Base-by-base conservation (phyloP, 1,140 invertebrate species). In the Penaeus vannamei region DNA sequence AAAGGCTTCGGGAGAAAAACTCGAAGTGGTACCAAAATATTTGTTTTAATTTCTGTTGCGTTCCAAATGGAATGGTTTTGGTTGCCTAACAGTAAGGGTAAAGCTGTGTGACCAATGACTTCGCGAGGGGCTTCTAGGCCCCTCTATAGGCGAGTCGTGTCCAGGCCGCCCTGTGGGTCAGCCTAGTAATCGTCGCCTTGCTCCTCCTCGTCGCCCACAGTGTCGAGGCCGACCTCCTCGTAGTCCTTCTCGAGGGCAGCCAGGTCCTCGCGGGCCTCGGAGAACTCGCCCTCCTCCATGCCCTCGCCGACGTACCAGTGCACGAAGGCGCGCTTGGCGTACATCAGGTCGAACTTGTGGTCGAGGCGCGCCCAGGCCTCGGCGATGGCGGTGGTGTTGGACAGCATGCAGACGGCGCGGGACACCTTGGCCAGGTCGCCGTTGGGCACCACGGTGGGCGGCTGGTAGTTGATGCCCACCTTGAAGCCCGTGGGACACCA, bases 171-270 rank as follows among this genome's bases (percentile, higher is more conserved):
- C 19, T 42, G 22, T 3, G 10, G 59, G 32, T 2, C 17, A 1
- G n/a, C 29, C 61, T 89, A 89, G 53, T 89, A 89, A 36, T 85
- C 87, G n/a, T 89, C 69, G 72, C 87, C 87, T 36, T 89, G 69
- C 20, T 89, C 87, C 14, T 89, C 87, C n/a, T 85, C 87, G 69
- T 84, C 87, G 42, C 59, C 87, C 14, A 85, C 87, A 46, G 87
- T 85, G 72, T 89, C 87, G 59, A 89, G 82, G 69, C 87, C 87
- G 64, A 89, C 87, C 87, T 89, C 87, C 53, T 89, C 87, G 87
- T 89, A 89, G 60, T 89, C 87, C 87, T 89, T 89, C 87, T 89
- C 87, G 87, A 89, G 87, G 36, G 87, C 87, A 46, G 87, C 87
- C 69, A 89, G 87, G 72, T 89, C 87, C 87, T 89, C 87, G 36